Evolutionary conservation across 2,797 vertebrate genomes (phyloP).

Genomic region (Orestias chungarensis): DNA sequence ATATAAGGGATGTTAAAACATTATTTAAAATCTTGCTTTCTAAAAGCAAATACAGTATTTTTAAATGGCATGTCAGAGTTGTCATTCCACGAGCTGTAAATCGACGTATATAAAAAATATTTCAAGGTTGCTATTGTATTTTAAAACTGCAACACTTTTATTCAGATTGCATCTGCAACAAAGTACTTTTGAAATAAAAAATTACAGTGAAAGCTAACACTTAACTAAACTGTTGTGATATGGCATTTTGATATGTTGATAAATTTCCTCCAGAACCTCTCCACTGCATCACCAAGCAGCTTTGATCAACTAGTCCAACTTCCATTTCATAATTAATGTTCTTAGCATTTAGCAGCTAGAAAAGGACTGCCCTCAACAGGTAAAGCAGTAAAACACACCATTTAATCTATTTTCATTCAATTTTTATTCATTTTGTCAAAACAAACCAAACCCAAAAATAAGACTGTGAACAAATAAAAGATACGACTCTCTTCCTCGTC

Average conservation of each 20-base stretch:
- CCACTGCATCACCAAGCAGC: background rate
- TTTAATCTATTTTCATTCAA: slow-evolving; percentile 38
- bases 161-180: background rate
- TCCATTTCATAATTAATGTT: background rate
- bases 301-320: too few relatives aligned
- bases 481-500: background rate
- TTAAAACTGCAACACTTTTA: background rate
- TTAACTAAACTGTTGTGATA: background rate
- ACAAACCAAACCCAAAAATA: slow-evolving; percentile 15
- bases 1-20: background rate
- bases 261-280: background rate
- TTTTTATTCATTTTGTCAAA: slow-evolving; percentile 67
- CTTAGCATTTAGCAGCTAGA: slow-evolving; percentile 19
- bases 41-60: background rate
- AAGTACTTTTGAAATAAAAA: background rate
- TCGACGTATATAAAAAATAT: too few relatives aligned
- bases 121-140: too few relatives aligned
- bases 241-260: background rate
- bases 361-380: slow-evolving; percentile 70
- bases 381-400: slow-evolving; percentile 19
- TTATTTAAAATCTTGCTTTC: background rate
- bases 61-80: too few relatives aligned
- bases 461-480: slow-evolving; percentile 51
- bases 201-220: background rate
- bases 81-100: too few relatives aligned